A percentile compares a stretch with the other conserved stretches of the same genome.
phyloP scores from a whole-genome alignment of 2,797 vertebrate genomes.

The Sebastes hopkinsi region DNA sequence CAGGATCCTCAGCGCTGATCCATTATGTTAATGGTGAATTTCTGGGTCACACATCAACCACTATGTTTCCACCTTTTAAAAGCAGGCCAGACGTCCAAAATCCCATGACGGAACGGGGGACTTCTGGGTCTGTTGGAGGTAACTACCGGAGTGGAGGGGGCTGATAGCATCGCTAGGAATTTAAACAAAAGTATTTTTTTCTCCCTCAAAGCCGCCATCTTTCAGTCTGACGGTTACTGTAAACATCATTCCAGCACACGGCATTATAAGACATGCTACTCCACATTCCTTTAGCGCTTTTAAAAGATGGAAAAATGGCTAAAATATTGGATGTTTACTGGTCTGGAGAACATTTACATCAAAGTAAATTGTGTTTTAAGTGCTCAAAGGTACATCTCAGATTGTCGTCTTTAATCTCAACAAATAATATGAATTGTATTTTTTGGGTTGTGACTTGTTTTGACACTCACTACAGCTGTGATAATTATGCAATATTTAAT shows the following conservation, averaged over 20 bases:
- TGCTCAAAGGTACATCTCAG: background rate
- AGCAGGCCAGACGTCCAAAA: conserved; percentile 66
- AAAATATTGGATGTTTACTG: conserved; percentile 67
- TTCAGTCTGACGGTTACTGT: conserved; percentile 87
- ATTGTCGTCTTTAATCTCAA: background rate
- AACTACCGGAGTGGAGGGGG: conserved; percentile 44
- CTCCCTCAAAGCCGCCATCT: conserved; percentile 82
- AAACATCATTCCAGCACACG: conserved; percentile 85
- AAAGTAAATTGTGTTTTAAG: conserved; percentile 39
- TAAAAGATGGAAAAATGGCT: conserved; percentile 68
- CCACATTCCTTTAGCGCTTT: conserved; percentile 78
- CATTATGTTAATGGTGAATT: conserved; percentile 66
- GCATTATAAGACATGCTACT: conserved; percentile 81
- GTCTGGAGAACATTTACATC: conserved; percentile 49
- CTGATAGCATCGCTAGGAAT: conserved; percentile 82
- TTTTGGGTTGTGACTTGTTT: background rate
- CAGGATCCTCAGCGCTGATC: conserved; percentile 48
- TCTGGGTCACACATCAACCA: conserved; percentile 65
- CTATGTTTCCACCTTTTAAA: conserved; percentile 73
- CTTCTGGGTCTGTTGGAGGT: conserved; percentile 56
- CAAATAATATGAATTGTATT: background rate
- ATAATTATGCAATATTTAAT: background rate
- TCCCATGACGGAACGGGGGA: conserved; percentile 59
- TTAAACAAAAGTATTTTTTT: conserved; percentile 87
- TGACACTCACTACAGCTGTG: background rate